These are phyloP conservation scores for Malaclemys terrapin DNA, from an alignment of 2,113 vertebrate genomes.

Conservation along the genomic window DNA sequence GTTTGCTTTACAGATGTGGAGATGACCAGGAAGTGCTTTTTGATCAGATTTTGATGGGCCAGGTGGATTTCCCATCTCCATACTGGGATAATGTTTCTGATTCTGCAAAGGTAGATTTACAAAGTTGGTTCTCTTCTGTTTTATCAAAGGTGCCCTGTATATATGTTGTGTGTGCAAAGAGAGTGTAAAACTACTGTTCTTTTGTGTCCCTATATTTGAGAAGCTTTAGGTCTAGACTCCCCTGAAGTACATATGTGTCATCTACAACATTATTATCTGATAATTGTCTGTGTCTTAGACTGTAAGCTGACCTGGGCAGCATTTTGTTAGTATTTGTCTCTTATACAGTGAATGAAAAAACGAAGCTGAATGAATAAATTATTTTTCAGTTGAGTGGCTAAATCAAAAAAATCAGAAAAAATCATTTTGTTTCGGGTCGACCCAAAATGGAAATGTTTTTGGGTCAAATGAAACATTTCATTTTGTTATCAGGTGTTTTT, in stretches of 20 bases:
- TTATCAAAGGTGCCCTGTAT: not conserved
- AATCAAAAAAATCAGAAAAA: not conserved
- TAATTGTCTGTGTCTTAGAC: not conserved
- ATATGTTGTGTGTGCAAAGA: not conserved
- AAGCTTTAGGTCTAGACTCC: not conserved
- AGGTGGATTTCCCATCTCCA: slow-evolving; percentile 93
- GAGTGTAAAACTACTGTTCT: not conserved
- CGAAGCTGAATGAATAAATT: not conserved
- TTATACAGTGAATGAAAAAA: not conserved
- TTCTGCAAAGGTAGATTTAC: slow-evolving; percentile 88
- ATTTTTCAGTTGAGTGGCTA: not conserved
- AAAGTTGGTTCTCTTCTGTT: not conserved
- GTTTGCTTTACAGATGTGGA: slow-evolving; percentile 80
- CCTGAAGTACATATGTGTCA: not conserved
- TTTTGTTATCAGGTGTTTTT: not conserved
- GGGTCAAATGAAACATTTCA: not conserved
- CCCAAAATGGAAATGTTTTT: not conserved
- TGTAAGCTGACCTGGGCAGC: not conserved
- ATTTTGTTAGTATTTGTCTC: rapidly evolving
- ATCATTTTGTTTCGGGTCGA: not conserved
- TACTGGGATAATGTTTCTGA: slow-evolving; percentile 97
- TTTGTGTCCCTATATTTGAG: not conserved
- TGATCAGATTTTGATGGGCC: slow-evolving; percentile 93
- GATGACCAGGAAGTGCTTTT: slow-evolving; percentile 95
- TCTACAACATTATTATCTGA: rapidly evolving